phyloP scores from a whole-genome alignment of 1,140 invertebrate species.

The Drosophila albomicans region DNA sequence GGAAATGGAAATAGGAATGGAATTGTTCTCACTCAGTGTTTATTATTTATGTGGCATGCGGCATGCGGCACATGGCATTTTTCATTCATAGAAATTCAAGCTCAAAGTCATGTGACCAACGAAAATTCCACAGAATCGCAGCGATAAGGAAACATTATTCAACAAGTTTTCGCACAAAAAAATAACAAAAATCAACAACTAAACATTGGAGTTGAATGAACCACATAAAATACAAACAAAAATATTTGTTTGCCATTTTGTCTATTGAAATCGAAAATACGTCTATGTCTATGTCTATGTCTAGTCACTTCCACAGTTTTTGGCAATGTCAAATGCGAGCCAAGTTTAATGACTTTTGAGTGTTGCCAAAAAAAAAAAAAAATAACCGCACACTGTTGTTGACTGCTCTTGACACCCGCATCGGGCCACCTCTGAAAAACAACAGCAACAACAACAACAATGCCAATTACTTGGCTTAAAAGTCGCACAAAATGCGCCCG shows the following conservation, averaged over 20 bases:
- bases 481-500: constrained; percentile 15
- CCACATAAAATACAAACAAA: constrained; percentile 3
- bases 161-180: constrained; percentile 22
- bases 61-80: constrained; percentile 36
- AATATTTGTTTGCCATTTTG: constrained; percentile 19
- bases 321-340: constrained; percentile 54
- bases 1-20: constrained; percentile 28
- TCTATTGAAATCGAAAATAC: constrained; percentile 30
- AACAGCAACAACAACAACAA: constrained; percentile 8
- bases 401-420: constrained; percentile 56
- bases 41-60: constrained; percentile 21
- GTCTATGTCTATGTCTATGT: constrained; percentile 12
- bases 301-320: constrained; percentile 14
- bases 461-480: constrained; percentile 35
- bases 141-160: constrained; percentile 13
- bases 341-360: constrained; percentile 53
- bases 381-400: constrained; percentile 33
- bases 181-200: constrained; percentile 6
- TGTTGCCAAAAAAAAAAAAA: constrained; percentile 28
- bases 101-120: constrained; percentile 35
- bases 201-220: constrained; percentile 43
- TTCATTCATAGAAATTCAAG: constrained; percentile 54
- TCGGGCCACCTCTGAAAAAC: background rate
- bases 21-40: constrained; percentile 28
- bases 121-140: constrained; percentile 20